Base-by-base conservation (phyloP, 1,140 invertebrate genomes). In the Meloidogyne floridensis region DNA sequence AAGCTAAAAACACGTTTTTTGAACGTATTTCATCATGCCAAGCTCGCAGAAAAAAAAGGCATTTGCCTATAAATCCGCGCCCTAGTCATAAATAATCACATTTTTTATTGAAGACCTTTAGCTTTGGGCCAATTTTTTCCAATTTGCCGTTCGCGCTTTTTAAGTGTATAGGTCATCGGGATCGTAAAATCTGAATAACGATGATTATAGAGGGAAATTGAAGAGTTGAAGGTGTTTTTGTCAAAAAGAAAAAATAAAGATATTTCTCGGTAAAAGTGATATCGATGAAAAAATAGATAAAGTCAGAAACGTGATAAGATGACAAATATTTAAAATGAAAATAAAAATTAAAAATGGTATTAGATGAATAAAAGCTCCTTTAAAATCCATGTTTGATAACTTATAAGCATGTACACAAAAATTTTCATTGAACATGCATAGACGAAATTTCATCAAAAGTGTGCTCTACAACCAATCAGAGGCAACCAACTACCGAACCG, bases 81-180 rank as follows among this genome's bases (percentile, higher is more conserved):
- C n/a, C n/a, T n/a, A n/a, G n/a, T 65, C 59, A 5, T n/a, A 65
- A 65, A 65, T 65, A 5, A 65, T 65, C 59, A 65, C n/a, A 15
- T 59, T 15, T 59, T 59, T 59, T 59, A 59, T 59, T 18, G n/a
- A 6, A 6, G 59, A 59, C 59, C 59, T 65, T 65, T 65, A 65
- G 59, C 59, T 65, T n/a, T 18, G n/a, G 59, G 59, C 59, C 59
- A 59, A 65, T n/a, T 65, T 65, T 13, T 15, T 15, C 59, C n/a
- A 59, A 65, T n/a, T 65, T 65, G 59, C 59, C 59, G 59, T 65
- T 15, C 59, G 59, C 15, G 59, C n/a, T 65, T 65, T 65, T 65
- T 18, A 65, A 65, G 59, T 18, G 59, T n/a, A 15, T 15, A n/a
- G 59, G 59, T 65, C 59, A 65, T 65, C 59, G 59, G 59, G 59